These are phyloP conservation scores for Dermatophagoides farinae DNA, from an alignment of 1,140 invertebrate species.

Conservation along the genomic window DNA sequence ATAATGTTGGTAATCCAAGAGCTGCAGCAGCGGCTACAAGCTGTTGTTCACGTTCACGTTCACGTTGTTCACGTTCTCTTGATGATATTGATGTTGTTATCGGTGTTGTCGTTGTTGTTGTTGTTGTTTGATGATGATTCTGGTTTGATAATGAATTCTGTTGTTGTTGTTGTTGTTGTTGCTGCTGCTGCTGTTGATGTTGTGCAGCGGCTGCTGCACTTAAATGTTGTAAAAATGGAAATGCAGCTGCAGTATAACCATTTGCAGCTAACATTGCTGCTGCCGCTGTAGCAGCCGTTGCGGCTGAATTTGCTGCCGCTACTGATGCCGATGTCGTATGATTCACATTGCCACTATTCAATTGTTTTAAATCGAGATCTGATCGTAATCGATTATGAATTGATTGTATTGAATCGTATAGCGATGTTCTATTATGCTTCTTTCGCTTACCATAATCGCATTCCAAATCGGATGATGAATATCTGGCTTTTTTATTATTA, in stretches of 20 bases:
- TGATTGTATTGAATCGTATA: background rate
- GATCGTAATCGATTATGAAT: background rate
- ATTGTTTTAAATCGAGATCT: constrained; percentile 12
- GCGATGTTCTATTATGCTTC: background rate
- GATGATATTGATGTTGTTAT: background rate
- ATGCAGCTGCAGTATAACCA: constrained; percentile 15
- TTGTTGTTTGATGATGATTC: background rate
- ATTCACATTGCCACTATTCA: constrained; percentile 8
- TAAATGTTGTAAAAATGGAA: constrained; percentile 16
- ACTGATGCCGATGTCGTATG: background rate
- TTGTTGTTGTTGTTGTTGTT: no score
- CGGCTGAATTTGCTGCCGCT: constrained; percentile 2
- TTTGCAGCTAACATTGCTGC: constrained; percentile 16
- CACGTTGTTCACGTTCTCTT: background rate
- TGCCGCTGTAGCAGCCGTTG: constrained; percentile 5
- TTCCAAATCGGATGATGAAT: background rate
- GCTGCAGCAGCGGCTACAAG: constrained; percentile 15
- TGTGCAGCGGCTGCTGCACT: background rate
- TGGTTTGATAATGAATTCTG: background rate
- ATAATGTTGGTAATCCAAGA: constrained; percentile 12
- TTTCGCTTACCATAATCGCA: no score
- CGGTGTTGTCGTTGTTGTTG: background rate
- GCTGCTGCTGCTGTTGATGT: background rate
- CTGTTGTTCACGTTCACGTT: constrained; percentile 14
- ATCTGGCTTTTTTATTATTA: constrained; percentile 12